Evolutionary conservation across 2,888 invertebrate species (phyloP).

Genomic region (Drosophila acutilabella): DNA sequence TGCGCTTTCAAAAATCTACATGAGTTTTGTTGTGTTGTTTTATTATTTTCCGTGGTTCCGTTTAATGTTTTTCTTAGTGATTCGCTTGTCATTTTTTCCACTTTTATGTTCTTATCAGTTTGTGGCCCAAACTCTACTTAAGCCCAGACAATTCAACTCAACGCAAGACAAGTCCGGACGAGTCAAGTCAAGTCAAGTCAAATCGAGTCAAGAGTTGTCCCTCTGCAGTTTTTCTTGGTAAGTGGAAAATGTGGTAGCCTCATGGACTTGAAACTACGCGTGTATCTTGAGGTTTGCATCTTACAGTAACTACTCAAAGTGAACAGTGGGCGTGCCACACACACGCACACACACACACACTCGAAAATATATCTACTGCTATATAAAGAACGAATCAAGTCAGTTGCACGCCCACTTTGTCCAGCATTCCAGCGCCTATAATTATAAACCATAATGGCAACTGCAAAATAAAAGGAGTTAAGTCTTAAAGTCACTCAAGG

Average conservation of each 20-base stretch:
- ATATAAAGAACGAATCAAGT: conserved; percentile 35
- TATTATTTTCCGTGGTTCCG: conserved; percentile 28
- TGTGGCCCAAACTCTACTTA: background rate
- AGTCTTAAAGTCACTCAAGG: conserved; percentile 4
- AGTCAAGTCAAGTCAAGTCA: background rate
- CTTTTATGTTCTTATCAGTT: conserved; percentile 50
- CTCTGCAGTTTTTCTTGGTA: conserved; percentile 60
- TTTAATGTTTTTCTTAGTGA: conserved; percentile 37
- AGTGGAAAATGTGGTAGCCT: conserved; percentile 45
- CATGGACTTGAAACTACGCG: conserved; percentile 3
- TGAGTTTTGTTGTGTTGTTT: conserved; percentile 35
- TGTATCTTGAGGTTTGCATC: conserved; percentile 49
- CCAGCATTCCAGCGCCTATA: conserved; percentile 72
- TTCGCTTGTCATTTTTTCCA: conserved; percentile 32
- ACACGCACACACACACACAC: conserved; percentile 13
- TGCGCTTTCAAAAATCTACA: conserved; percentile 72
- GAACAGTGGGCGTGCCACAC: conserved; percentile 48
- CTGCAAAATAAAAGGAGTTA: conserved; percentile 38
- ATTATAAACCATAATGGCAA: conserved; percentile 78
- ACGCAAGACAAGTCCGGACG: no score
- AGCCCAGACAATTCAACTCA: no score
- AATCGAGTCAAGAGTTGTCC: conserved; percentile 49
- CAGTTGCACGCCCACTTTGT: conserved; percentile 59
- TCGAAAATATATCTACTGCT: conserved; percentile 2
- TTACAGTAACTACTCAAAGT: conserved; percentile 44